These are phyloP conservation scores for Sterrhoptilus dennistouni DNA, from an alignment of 2,113 vertebrate species.

Conservation along the genomic window DNA sequence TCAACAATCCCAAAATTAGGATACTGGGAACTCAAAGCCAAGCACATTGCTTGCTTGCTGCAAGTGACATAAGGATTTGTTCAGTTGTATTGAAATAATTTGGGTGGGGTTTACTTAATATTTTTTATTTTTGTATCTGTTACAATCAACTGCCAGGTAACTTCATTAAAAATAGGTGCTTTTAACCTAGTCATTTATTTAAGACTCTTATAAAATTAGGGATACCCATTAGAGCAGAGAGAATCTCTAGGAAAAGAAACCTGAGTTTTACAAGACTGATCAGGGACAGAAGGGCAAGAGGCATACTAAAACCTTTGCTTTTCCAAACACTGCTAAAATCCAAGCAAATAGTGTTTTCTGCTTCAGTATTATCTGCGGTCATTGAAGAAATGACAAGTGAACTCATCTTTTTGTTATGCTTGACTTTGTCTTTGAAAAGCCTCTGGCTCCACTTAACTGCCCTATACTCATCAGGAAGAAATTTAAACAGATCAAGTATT, in stretches of 20 bases:
- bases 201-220: background rate
- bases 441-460: background rate
- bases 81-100: background rate
- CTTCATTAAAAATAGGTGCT: background rate
- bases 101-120: background rate
- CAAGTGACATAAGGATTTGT: background rate
- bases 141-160: background rate
- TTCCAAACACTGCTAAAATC: conserved; percentile 17
- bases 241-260: background rate
- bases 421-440: conserved; percentile 15
- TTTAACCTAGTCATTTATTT: background rate
- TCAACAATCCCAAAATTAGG: background rate
- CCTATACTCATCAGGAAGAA: background rate
- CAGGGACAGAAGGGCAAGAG: background rate
- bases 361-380: background rate
- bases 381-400: background rate
- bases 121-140: background rate
- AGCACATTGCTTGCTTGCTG: background rate
- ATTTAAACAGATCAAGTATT: background rate
- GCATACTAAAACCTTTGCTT: background rate
- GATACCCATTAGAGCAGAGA: background rate
- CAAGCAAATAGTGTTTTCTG: conserved; percentile 11
- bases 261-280: background rate
- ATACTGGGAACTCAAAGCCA: background rate
- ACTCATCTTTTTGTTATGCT: background rate